Evolutionary conservation across 2,113 vertebrate species (phyloP), one percentile per base, ranked within the genome.

Genomic region (Lynx canadensis): DNA sequence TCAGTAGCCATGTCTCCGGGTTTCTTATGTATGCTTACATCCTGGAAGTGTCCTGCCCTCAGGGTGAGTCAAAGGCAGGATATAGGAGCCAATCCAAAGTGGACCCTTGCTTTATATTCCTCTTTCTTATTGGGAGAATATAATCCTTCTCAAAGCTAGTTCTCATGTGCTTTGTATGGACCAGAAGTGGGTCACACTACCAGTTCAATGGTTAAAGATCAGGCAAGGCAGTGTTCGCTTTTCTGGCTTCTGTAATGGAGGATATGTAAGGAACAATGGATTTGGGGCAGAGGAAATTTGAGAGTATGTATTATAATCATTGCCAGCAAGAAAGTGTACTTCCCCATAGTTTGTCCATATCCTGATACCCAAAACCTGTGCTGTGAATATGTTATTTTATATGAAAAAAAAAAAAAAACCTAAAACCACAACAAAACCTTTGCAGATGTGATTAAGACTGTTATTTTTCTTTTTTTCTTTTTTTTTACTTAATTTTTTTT

Each of bases 271-370:
- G 5, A 11, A 11, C 2, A 85, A 41, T 38, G 4, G 7, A 14
- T 38, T 80, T 50, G 27, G 0, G 1, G 2, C 41, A 25, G 27
- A 88, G 36, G 15, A 74, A 87, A 84, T 65, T 48, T 11, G 13
- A 1, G 9, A 41, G 2, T 6, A 21, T 41, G 1, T 19, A 8
- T 74, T 36, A 15, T 55, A 71, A 41, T 52, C 33, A 5, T 38
- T 5, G 10, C 8, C 31, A 16, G 13, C 0, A 83, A 36, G 81
- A 66, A 4, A 66, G 50, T 57, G 12, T 4, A 4, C 0, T 68
- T 2, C 0, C 6, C 12, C 21, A 76, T 7, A 76, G 4, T 10
- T 2, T 55, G 1, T n/a, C 11, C 38, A 36, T n/a, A 2, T 27
- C 1, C 7, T 55, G 48, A 23, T 41, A 1, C 27, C 21, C 5